Percentiles rank a stretch among this genome's conserved stretches.
phyloP scores from a whole-genome alignment of 2,888 invertebrate genomes.

The Spisula subtruncata region DNA sequence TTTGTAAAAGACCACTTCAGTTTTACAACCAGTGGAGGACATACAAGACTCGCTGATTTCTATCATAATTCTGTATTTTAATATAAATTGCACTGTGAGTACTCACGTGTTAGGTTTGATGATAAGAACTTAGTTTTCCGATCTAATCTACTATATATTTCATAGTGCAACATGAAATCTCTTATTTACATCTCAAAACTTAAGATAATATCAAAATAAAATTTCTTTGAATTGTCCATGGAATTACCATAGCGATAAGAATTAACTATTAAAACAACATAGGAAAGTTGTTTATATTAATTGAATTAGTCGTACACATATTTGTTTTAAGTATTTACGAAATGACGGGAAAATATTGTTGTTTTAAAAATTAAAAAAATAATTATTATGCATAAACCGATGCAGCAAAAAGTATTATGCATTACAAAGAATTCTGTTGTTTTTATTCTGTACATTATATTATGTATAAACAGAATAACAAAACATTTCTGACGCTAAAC shows the following conservation, averaged over 20 bases:
- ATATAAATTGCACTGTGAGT: conserved; percentile 56
- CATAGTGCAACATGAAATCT: conserved; percentile 48
- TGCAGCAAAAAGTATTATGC: background rate
- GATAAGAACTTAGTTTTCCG: conserved; percentile 63
- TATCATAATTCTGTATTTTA: conserved; percentile 54
- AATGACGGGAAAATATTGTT: conserved; percentile 12
- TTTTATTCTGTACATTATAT: background rate
- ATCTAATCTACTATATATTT: conserved; percentile 61
- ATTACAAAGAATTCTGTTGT: background rate
- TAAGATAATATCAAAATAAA: conserved; percentile 56
- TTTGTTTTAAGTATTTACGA: conserved; percentile 8
- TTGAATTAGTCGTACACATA: conserved; percentile 47
- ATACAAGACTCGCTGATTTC: conserved; percentile 20
- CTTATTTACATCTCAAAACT: conserved; percentile 46
- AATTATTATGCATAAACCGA: background rate
- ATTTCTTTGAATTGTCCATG: conserved; percentile 58
- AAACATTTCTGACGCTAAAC: background rate
- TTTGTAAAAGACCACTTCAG: conserved; percentile 36
- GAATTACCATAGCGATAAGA: conserved; percentile 45
- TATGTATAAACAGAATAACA: background rate
- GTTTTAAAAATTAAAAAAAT: background rate
- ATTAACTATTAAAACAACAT: conserved; percentile 45
- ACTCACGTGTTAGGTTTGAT: conserved; percentile 65
- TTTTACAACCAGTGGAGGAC: background rate
- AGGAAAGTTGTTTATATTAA: conserved; percentile 50